Conservation (phyloP, 2,113 vertebrate genomes). For the Holacanthus passer region DNA sequence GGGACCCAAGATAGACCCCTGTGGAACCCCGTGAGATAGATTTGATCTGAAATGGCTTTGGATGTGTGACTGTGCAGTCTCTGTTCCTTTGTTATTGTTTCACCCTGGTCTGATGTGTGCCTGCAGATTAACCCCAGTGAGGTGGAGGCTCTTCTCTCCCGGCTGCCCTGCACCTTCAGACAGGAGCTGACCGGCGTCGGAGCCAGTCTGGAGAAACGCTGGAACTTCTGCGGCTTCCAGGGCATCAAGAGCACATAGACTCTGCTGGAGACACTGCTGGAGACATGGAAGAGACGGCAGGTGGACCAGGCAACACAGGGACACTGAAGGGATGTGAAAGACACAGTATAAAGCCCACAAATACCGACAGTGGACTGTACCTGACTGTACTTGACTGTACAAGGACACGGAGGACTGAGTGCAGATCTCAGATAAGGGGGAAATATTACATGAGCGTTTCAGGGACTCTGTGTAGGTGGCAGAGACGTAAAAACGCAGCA, state of each 20-base stretch:
- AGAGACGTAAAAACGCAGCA: conserved; percentile 39
- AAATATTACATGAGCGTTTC: conserved; percentile 51
- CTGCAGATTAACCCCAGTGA: conserved; percentile 90
- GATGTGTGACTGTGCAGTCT: too few relatives aligned
- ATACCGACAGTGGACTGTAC: conserved; percentile 46
- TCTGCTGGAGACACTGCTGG: conserved; percentile 9
- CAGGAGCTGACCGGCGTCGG: conserved; percentile 96
- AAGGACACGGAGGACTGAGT: conserved; percentile 55
- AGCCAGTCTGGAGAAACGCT: conserved; percentile 96
- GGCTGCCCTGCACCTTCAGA: conserved; percentile 93
- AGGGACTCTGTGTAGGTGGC: conserved; percentile 57
- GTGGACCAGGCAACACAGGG: conserved; percentile 1
- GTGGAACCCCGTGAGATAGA: neutral
- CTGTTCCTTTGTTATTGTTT: neutral
- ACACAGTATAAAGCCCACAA: conserved; percentile 22
- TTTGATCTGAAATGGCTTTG: too few relatives aligned
- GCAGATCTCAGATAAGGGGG: conserved; percentile 37
- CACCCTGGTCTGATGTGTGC: neutral
- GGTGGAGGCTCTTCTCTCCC: conserved; percentile 92
- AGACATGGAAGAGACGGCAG: conserved; percentile 30
- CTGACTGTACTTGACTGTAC: conserved; percentile 32
- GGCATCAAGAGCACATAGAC: conserved; percentile 91
- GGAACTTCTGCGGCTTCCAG: conserved; percentile 97
- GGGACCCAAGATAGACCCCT: neutral
- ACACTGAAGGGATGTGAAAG: conserved; percentile 42